These are phyloP conservation scores for Glaucidium brasilianum DNA, from an alignment of 2,113 vertebrate species.

Conservation along the genomic window DNA sequence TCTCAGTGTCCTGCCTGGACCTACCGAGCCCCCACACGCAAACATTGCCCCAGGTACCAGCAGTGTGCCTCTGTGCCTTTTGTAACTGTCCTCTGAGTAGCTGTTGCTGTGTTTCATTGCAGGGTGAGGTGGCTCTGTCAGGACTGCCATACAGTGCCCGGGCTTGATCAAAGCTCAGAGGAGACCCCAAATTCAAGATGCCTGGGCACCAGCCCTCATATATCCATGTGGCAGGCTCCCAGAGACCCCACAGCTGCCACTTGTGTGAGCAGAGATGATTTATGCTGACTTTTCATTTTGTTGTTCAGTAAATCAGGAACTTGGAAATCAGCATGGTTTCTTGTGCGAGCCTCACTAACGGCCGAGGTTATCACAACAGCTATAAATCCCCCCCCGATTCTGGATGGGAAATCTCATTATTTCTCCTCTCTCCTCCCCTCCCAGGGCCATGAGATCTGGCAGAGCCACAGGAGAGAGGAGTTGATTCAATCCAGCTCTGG, in stretches of 20 bases:
- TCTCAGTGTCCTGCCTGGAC: not conserved
- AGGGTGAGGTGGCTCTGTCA: not conserved
- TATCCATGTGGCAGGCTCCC: not conserved
- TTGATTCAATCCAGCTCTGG: slow-evolving; percentile 58
- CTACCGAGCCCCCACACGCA: not conserved
- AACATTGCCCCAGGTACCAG: not conserved
- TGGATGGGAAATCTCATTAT: slow-evolving; percentile 73
- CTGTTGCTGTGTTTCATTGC: fast-evolving
- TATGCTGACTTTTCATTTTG: slow-evolving; percentile 43
- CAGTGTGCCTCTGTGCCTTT: not conserved
- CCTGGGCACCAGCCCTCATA: fast-evolving
- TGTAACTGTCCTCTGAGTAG: not conserved
- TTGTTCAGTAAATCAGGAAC: slow-evolving; percentile 52
- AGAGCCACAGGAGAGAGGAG: slow-evolving; percentile 34
- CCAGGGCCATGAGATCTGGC: slow-evolving; percentile 56
- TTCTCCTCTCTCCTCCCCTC: slow-evolving; percentile 49
- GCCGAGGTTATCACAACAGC: slow-evolving; percentile 74
- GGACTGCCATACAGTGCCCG: not conserved
- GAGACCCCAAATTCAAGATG: not conserved
- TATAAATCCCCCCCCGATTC: slow-evolving; percentile 63
- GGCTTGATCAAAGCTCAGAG: not conserved
- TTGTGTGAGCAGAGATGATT: slow-evolving; percentile 30
- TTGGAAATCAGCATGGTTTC: slow-evolving; percentile 50
- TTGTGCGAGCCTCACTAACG: slow-evolving; percentile 3
- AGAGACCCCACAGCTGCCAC: slow-evolving; percentile 13